A percentile compares a stretch with the other conserved stretches of the same genome.
Conservation (phyloP, 1,140 invertebrate genomes). For the Elymnias hypermnestra region DNA sequence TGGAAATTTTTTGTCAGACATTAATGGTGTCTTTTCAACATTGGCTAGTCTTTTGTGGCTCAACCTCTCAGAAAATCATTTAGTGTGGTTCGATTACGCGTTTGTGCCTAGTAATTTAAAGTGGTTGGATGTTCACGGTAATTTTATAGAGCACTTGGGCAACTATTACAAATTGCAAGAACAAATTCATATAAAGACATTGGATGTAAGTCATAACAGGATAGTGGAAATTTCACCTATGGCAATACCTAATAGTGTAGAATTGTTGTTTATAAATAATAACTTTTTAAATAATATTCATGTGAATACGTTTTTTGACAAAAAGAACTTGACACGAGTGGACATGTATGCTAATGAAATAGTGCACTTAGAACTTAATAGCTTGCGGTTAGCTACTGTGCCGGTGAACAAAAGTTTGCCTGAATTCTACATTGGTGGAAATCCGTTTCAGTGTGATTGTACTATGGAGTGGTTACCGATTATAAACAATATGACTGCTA, state of each 20-base stretch:
- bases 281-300: conserved; percentile 88
- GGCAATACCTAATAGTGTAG: conserved; percentile 92
- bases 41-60: conserved; percentile 88
- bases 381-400: conserved; percentile 85
- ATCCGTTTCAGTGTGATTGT: conserved; percentile 94
- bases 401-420: conserved; percentile 82
- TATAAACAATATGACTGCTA: conserved; percentile 88
- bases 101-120: conserved; percentile 91
- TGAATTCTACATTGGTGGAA: conserved; percentile 92
- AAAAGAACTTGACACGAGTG: conserved; percentile 88
- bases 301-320: conserved; percentile 90
- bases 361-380: conserved; percentile 86
- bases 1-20: conserved; percentile 89
- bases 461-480: conserved; percentile 94
- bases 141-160: conserved; percentile 89
- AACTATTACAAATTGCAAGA: conserved; percentile 91
- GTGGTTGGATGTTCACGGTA: conserved; percentile 93
- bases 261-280: conserved; percentile 92
- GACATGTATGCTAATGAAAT: conserved; percentile 93
- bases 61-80: conserved; percentile 93
- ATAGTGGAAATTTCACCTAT: conserved; percentile 87
- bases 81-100: conserved; percentile 94
- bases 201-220: conserved; percentile 92
- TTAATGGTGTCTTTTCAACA: conserved; percentile 90
- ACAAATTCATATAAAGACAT: conserved; percentile 86